Base-by-base conservation (phyloP, 2,888 invertebrate genomes). In the Acanthosepion pharaonis region DNA sequence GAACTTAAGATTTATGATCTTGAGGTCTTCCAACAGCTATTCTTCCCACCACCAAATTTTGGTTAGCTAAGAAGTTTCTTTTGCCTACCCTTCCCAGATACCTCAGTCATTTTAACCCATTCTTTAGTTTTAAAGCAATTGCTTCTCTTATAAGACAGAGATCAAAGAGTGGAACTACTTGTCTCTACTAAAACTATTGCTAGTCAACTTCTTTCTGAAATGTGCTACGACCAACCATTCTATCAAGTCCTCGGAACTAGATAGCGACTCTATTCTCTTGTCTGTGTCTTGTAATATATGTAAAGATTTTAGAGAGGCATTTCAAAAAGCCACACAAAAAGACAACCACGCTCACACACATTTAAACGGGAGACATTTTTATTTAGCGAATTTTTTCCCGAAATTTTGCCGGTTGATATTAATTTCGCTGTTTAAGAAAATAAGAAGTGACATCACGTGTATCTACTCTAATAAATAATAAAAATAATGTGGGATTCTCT, bases 1-100 rank as follows among this genome's bases (percentile, higher is more conserved):
- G 78, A 78, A 33, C 78, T 78, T 78, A 33, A 78, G 78, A 78
- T 78, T 78, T 78, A 78, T 78, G 78, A 78, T 78, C n/a, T 78
- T n/a, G 28, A n/a, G 78, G 78, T 78, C 78, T n/a, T 78, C 11
- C 33, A n/a, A 78, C 78, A 78, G 33, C 78, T 18, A 78, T n/a
- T n/a, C n/a, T 78, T 78, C 33, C n/a, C 33, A n/a, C 78, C 18
- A 15, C n/a, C 78, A 78, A 78, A n/a, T n/a, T 15, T 78, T 59
- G 20, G 23, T 59, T 59, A 59, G 23, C 59, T 59, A 23, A 23
- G 59, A 23, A 23, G 20, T 11, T 78, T n/a, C n/a, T 78, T 25
- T 64, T 64, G 20, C 64, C 23, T 25, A 23, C 64, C 64, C 51
- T 15, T 23, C 59, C 59, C 23, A 6, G 6, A 25, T 23, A 59